Conservation (phyloP, 2,888 invertebrate genomes). For the Helobdella robusta region DNA sequence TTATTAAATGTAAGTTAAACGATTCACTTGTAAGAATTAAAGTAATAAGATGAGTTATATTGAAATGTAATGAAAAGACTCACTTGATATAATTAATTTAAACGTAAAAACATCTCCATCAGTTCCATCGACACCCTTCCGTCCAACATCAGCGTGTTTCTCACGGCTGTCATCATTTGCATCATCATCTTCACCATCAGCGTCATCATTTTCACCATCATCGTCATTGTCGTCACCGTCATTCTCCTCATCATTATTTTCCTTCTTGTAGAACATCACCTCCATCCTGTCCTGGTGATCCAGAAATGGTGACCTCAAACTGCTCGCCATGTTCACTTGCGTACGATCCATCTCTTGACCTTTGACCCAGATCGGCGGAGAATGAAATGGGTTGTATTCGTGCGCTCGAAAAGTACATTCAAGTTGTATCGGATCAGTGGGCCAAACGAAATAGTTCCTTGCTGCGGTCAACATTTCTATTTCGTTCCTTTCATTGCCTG, state of each 20-base stretch:
- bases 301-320: not conserved
- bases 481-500: not conserved
- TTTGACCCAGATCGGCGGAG: constrained; percentile 13
- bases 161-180: not conserved
- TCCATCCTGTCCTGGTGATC: not conserved
- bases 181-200: not conserved
- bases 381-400: not conserved
- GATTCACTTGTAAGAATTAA: too few species aligned
- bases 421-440: not conserved
- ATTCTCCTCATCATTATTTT: not conserved
- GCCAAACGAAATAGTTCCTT: too few species aligned
- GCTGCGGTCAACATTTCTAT: too few species aligned
- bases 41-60: too few species aligned
- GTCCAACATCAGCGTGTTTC: not conserved
- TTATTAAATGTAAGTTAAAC: too few species aligned
- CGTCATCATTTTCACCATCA: not conserved
- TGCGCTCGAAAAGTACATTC: constrained; percentile 7
- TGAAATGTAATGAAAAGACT: too few species aligned
- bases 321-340: not conserved
- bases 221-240: too few species aligned
- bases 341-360: not conserved
- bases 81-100: too few species aligned
- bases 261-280: not conserved
- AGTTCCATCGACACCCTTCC: too few species aligned
- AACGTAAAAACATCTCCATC: too few species aligned